These are phyloP conservation scores for Ochropacha duplaris DNA, from an alignment of 2,888 invertebrate genomes.

Conservation along the genomic window DNA sequence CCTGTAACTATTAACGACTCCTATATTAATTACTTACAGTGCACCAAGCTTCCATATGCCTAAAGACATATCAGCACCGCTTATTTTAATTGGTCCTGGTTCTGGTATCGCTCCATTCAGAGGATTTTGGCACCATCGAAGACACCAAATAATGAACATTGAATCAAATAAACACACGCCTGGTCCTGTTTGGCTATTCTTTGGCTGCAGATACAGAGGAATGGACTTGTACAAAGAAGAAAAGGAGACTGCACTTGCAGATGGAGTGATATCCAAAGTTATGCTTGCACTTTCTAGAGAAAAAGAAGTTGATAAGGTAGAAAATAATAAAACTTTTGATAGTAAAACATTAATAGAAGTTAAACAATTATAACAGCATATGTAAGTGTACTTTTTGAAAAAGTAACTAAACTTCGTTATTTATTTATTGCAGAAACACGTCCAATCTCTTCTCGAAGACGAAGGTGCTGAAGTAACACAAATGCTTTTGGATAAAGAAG, in stretches of 20 bases:
- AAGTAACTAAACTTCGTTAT: too few species aligned
- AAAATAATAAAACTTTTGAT: slow-evolving; percentile 1
- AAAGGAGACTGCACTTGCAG: slow-evolving; percentile 86
- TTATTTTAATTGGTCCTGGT: slow-evolving; percentile 94
- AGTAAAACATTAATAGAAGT: too few species aligned
- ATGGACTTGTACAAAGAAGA: slow-evolving; percentile 93
- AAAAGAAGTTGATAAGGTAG: slow-evolving; percentile 87
- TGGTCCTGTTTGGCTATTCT: slow-evolving; percentile 89
- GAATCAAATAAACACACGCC: slow-evolving; percentile 33
- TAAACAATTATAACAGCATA: too few species aligned
- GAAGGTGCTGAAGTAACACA: slow-evolving; percentile 90
- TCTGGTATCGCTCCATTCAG: slow-evolving; percentile 97
- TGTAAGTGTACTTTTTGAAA: not conserved
- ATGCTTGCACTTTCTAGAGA: slow-evolving; percentile 93
- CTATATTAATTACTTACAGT: slow-evolving; percentile 75
- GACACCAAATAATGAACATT: slow-evolving; percentile 47
- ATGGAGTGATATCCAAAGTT: slow-evolving; percentile 87
- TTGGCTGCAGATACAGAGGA: slow-evolving; percentile 91
- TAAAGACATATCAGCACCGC: slow-evolving; percentile 86
- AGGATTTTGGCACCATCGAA: slow-evolving; percentile 95
- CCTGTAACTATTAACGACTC: slow-evolving; percentile 6
- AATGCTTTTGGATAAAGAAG: slow-evolving; percentile 88
- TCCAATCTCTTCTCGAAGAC: slow-evolving; percentile 92
- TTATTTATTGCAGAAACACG: slow-evolving; percentile 88
- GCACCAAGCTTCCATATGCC: slow-evolving; percentile 94